Conservation (phyloP, 2,888 invertebrate genomes). For the Pyrocoelia pectoralis region DNA sequence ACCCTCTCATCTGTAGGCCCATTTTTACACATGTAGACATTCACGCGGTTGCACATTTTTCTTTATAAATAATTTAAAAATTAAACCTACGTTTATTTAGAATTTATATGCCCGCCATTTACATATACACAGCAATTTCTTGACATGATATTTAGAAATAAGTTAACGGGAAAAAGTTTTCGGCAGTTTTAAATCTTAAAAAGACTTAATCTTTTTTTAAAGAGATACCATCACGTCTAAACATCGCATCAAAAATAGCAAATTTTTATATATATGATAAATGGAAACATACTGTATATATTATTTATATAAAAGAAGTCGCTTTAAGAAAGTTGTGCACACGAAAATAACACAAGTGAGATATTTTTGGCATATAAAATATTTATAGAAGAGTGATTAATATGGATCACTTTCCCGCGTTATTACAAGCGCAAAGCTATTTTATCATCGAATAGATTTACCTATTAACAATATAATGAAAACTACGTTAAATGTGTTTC, state of each 20-base stretch:
- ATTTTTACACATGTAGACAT: conserved; percentile 29
- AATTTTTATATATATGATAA: conserved; percentile 21
- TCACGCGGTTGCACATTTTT: conserved; percentile 41
- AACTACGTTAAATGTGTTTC: conserved; percentile 13
- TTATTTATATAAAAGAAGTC: conserved; percentile 25
- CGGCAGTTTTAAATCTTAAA: conserved; percentile 27
- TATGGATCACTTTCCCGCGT: conserved; percentile 45
- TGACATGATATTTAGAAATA: conserved; percentile 18
- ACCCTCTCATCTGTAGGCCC: conserved; percentile 33
- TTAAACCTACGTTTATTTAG: conserved; percentile 39
- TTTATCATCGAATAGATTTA: conserved; percentile 36
- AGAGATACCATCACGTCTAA: conserved; percentile 27
- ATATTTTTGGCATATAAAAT: conserved; percentile 48
- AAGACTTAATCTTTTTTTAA: conserved; percentile 7
- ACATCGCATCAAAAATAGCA: conserved; percentile 37
- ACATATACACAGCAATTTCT: conserved; percentile 27
- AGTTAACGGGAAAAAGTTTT: conserved; percentile 10
- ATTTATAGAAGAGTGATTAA: conserved; percentile 40
- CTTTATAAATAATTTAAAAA: conserved; percentile 49
- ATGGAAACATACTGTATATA: conserved; percentile 22
- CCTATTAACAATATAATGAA: conserved; percentile 22
- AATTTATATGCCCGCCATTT: conserved; percentile 43
- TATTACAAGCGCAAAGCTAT: conserved; percentile 51
- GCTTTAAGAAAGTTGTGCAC: conserved; percentile 31
- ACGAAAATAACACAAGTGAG: conserved; percentile 41